Conservation (phyloP, 2,888 invertebrate genomes). For the Hanleya hanleyi region DNA sequence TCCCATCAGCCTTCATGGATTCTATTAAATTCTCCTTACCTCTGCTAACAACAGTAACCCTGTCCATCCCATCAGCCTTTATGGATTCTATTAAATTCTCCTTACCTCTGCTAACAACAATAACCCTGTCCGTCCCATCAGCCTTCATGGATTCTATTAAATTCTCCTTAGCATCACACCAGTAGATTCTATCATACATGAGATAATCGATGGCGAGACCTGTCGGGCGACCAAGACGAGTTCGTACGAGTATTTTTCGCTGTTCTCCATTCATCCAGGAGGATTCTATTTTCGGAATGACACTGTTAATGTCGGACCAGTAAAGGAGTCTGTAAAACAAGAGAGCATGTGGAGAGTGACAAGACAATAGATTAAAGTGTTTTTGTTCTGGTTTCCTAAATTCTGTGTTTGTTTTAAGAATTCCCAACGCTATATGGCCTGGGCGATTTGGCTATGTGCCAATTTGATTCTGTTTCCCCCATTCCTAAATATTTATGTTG, state of each 20-base stretch:
- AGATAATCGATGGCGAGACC: slow-evolving; percentile 89
- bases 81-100: slow-evolving; percentile 68
- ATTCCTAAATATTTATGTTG: too few relatives aligned
- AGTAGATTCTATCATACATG: slow-evolving; percentile 88
- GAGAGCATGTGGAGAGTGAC: neutral
- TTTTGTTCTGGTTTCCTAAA: too few relatives aligned
- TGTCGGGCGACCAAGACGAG: slow-evolving; percentile 83
- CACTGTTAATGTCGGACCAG: slow-evolving; percentile 94
- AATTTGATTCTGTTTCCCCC: too few relatives aligned
- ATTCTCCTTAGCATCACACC: slow-evolving; percentile 90
- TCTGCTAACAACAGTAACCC: slow-evolving; percentile 52
- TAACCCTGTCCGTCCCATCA: slow-evolving; percentile 66
- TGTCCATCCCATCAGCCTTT: slow-evolving; percentile 66
- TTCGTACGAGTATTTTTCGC: slow-evolving; percentile 83
- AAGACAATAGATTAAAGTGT: neutral
- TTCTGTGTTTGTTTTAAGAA: too few relatives aligned
- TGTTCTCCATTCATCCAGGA: slow-evolving; percentile 98
- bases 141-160: slow-evolving; percentile 67
- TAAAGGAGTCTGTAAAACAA: slow-evolving; percentile 82
- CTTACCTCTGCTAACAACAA: slow-evolving; percentile 73
- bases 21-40: too few relatives aligned
- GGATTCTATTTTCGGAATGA: slow-evolving; percentile 90
- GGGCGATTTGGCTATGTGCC: too few relatives aligned
- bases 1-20: too few relatives aligned
- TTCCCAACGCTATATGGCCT: too few relatives aligned